Base-by-base conservation (phyloP, 1,140 invertebrate genomes). In the Vanessa tameamea region DNA sequence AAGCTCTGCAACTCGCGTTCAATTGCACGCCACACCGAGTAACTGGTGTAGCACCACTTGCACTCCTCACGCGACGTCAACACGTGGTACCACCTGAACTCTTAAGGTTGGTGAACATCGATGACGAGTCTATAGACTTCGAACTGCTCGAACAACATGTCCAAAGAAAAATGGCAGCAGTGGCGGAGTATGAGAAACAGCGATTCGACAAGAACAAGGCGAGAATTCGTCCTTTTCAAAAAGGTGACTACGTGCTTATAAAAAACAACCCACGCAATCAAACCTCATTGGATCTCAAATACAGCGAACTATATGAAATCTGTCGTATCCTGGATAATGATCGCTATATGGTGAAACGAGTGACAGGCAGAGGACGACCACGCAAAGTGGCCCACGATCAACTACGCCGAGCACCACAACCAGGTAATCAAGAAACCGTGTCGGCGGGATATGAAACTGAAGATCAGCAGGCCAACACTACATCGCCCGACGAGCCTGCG, bases 311-410 rank as follows among this genome's bases (percentile, higher is more conserved):
- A 1, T 79, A 77, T 23, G 78, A 79, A 68, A 47, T 82, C 63
- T 23, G 66, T 20, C 71, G 61, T 14, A 50, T 78, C 1, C 59
- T 79, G 1, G 76, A 82, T 1, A 82, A 79, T 26, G 75, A 81
- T 43, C 70, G 77, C 15, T 81, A 81, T 47, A 47, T 78, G 3
- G 75, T 81, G 0, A 79, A 81, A 23, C 71, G 73, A 16, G 77
- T 81, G 0, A 26, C 74, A 0, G 79, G 73, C 9, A 47, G 61
- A 16, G 79, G 77, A 51, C 64, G 79, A 13, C 79, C 79, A 55
- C 64, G 73, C 14, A 79, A 79, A 59, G 77, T 81, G 0, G 75
- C 77, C 9, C 77, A 81, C 47, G 79, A 81, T n/a, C 77, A 79
- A 37, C 64, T 81, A 6, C 70, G 79, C 0, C 64, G 68, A 0